Evolutionary conservation across 2,113 vertebrate genomes (phyloP).

Genomic region (Cololabis saira): DNA sequence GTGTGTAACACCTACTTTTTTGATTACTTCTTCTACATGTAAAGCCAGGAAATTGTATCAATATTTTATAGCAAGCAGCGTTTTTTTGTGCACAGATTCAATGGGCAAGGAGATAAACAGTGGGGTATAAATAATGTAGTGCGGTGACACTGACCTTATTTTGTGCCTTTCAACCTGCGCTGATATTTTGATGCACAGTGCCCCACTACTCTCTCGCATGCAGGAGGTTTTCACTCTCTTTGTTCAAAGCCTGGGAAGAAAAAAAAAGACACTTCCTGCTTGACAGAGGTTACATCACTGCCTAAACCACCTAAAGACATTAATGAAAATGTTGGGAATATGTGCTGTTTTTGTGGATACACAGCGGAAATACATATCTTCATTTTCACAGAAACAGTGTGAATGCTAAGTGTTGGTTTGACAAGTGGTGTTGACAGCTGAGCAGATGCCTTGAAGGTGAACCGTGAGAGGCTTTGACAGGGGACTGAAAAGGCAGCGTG

Average conservation of each 20-base stretch:
- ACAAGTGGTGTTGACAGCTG: slow-evolving; percentile 75
- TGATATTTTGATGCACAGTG: slow-evolving; percentile 82
- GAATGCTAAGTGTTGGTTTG: slow-evolving; percentile 75
- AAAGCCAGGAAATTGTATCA: slow-evolving; percentile 78
- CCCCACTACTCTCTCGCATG: slow-evolving; percentile 73
- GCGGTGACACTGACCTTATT: slow-evolving; percentile 86
- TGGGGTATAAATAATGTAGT: slow-evolving; percentile 83
- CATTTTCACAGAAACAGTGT: slow-evolving; percentile 67
- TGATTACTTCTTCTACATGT: slow-evolving; percentile 68
- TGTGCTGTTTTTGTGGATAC: slow-evolving; percentile 23
- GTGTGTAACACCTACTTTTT: slow-evolving; percentile 57
- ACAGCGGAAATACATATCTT: slow-evolving; percentile 69
- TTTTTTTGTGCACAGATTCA: slow-evolving; percentile 74
- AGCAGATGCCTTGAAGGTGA: slow-evolving; percentile 78
- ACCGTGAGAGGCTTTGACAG: slow-evolving; percentile 73
- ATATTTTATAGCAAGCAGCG: slow-evolving; percentile 77
- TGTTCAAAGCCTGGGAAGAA: slow-evolving; percentile 73
- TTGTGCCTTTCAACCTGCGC: slow-evolving; percentile 83
- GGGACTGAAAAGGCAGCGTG: slow-evolving; percentile 64
- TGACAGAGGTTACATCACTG: slow-evolving; percentile 78
- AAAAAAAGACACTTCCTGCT: slow-evolving; percentile 69
- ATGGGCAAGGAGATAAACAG: slow-evolving; percentile 82
- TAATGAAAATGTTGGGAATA: slow-evolving; percentile 66
- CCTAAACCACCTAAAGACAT: slow-evolving; percentile 73
- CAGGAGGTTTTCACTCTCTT: slow-evolving; percentile 74